Conservation (phyloP, 1,140 invertebrate genomes). For the Portunus trituberculatus region DNA sequence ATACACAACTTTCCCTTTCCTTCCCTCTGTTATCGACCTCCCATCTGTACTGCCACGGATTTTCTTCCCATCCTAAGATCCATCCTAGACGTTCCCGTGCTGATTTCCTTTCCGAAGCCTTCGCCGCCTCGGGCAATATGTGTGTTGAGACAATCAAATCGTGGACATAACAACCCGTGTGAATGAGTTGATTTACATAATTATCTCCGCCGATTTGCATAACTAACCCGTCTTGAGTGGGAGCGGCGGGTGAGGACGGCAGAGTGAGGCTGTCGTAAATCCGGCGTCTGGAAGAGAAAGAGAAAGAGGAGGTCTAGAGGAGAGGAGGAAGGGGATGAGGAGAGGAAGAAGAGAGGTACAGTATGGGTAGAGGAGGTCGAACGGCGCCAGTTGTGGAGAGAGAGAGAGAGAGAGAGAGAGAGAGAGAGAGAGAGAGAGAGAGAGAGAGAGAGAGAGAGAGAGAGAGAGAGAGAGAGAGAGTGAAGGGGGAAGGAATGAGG, state of each 20-base stretch:
- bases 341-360: neutral
- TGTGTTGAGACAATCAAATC: slow-evolving; percentile 40
- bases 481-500: neutral
- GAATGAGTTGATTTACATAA: slow-evolving; percentile 53
- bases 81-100: neutral
- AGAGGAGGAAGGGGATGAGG: neutral
- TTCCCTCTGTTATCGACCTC: neutral
- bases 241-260: neutral
- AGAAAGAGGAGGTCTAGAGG: neutral
- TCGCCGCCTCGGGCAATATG: slow-evolving; percentile 20
- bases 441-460: neutral
- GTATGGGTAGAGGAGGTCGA: neutral
- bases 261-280: neutral
- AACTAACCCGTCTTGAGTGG: slow-evolving; percentile 37
- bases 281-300: neutral
- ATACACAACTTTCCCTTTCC: neutral
- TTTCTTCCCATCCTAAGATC: neutral
- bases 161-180: slow-evolving; percentile 52
- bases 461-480: neutral
- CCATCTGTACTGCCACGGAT: neutral
- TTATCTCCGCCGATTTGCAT: slow-evolving; percentile 40
- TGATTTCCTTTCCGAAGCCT: neutral
- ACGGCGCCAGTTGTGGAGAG: neutral
- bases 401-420: neutral
- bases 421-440: neutral